Percentiles rank a stretch among this genome's conserved stretches.
Conservation (phyloP, 2,888 invertebrate species). For the Ceraclea dissimilis region DNA sequence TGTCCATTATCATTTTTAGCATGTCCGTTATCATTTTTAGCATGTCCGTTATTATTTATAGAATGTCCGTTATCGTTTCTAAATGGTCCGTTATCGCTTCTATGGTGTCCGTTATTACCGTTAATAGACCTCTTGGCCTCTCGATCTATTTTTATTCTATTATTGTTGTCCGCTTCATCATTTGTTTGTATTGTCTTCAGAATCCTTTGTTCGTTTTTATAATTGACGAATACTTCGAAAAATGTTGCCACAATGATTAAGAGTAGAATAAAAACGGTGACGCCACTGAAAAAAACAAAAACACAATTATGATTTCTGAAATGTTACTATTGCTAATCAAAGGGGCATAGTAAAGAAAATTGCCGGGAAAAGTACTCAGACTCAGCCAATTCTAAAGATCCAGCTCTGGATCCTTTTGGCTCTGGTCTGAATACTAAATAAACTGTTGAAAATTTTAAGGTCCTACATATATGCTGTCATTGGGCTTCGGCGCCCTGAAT, state of each 20-base stretch:
- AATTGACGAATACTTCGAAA: constrained; percentile 52
- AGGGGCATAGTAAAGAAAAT: no score
- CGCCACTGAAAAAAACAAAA: constrained; percentile 39
- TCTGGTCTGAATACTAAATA: no score
- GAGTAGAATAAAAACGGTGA: constrained; percentile 40
- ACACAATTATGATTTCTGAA: no score
- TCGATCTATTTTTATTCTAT: constrained; percentile 34
- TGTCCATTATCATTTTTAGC: neutral
- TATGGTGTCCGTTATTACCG: neutral
- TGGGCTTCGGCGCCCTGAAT: no score
- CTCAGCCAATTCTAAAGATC: no score
- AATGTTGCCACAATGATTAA: constrained; percentile 55
- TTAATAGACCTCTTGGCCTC: neutral
- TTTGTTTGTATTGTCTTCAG: constrained; percentile 26
- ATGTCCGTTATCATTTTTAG: no score
- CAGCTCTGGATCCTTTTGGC: no score
- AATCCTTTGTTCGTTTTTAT: constrained; percentile 26
- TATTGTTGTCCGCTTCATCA: constrained; percentile 27
- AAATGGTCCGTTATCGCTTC: neutral
- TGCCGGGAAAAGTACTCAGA: no score
- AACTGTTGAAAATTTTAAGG: no score
- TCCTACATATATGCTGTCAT: no score
- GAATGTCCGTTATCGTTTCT: neutral
- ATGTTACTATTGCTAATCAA: no score
- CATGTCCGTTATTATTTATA: no score